These are phyloP conservation scores for Triplophysa tibetana DNA, from an alignment of 2,113 vertebrate genomes.

Conservation along the genomic window DNA sequence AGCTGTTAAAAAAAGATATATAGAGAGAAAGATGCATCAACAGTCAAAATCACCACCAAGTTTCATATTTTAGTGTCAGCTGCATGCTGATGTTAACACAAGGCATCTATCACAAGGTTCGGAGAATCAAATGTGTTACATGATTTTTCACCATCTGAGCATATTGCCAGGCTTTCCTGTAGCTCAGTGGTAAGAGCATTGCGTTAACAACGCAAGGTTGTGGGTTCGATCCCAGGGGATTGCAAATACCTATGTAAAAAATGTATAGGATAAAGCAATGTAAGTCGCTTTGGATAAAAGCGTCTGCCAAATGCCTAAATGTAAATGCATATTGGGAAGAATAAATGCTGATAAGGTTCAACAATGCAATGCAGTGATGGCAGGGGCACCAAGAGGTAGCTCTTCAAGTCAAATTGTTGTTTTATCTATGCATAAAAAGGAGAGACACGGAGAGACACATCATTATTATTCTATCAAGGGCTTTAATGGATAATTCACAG, in stretches of 20 bases:
- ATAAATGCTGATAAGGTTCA: constrained; percentile 42
- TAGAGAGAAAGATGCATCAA: constrained; percentile 13
- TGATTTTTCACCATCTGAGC: constrained; percentile 43
- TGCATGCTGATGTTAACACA: background rate
- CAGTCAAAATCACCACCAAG: background rate
- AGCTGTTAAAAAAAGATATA: constrained; percentile 72
- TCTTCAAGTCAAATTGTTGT: background rate
- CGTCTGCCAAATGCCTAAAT: too few relatives aligned
- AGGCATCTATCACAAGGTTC: constrained; percentile 7
- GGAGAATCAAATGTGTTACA: background rate
- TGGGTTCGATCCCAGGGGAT: too few relatives aligned
- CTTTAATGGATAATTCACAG: background rate
- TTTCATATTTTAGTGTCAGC: background rate
- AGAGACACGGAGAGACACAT: background rate
- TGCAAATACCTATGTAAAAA: too few relatives aligned
- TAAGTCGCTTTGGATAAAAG: too few relatives aligned
- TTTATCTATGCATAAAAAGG: background rate
- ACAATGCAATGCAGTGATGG: constrained; percentile 25
- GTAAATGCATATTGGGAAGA: constrained; percentile 44
- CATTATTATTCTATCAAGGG: background rate
- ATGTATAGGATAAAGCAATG: too few relatives aligned
- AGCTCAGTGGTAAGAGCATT: too few relatives aligned
- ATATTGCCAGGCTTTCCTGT: too few relatives aligned
- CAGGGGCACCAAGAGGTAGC: constrained; percentile 5
- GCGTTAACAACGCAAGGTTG: too few relatives aligned